A percentile compares a stretch with the other conserved stretches of the same genome.
phyloP scores from a whole-genome alignment of 2,888 invertebrate genomes.

The Amiota mariae region DNA sequence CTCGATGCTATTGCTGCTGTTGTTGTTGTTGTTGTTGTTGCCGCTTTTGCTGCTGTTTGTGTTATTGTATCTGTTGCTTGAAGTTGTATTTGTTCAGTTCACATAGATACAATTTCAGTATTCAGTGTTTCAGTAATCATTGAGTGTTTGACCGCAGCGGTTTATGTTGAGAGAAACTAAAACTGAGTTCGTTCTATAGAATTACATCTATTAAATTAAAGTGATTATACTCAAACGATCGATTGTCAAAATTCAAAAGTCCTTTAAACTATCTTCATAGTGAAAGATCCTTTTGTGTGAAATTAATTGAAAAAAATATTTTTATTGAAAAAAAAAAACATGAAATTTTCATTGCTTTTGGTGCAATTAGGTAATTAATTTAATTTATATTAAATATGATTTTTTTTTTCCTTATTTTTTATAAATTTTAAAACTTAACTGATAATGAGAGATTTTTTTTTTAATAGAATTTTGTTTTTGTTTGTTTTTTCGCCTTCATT shows the following conservation, averaged over 20 bases:
- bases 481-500: background rate
- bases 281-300: background rate
- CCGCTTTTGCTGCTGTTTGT: constrained; percentile 35
- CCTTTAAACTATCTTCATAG: too few relatives aligned
- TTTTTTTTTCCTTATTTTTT: too few relatives aligned
- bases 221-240: too few relatives aligned
- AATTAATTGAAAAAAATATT: too few relatives aligned
- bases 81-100: too few relatives aligned
- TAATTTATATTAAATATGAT: background rate
- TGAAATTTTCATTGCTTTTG: constrained; percentile 23
- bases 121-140: constrained; percentile 64
- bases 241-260: too few relatives aligned
- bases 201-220: too few relatives aligned
- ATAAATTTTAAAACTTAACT: background rate
- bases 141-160: constrained; percentile 70
- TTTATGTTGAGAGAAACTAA: constrained; percentile 28
- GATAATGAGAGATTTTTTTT: too few relatives aligned
- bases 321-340: background rate
- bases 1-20: constrained; percentile 46
- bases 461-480: background rate
- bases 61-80: too few relatives aligned
- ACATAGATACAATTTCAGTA: too few relatives aligned
- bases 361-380: constrained; percentile 30
- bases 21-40: too few relatives aligned
- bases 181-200: too few relatives aligned